phyloP scores from a whole-genome alignment of 2,797 vertebrate genomes.

The Sebastes miniatus region DNA sequence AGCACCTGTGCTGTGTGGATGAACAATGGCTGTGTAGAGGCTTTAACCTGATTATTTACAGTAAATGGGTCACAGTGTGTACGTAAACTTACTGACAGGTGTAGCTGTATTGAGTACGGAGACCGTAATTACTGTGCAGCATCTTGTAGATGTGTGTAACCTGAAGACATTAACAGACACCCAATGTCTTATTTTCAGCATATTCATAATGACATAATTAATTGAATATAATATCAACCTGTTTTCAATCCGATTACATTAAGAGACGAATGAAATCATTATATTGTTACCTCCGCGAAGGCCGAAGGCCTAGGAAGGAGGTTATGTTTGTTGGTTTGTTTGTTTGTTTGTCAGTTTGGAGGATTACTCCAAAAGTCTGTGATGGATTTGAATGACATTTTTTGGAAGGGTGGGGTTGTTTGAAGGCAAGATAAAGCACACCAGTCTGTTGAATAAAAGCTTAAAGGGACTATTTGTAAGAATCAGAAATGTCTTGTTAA shows the following conservation, averaged over 20 bases:
- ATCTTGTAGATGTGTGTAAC: background rate
- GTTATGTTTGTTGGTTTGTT: no score
- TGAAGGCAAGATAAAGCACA: background rate
- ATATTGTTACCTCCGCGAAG: no score
- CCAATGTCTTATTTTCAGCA: background rate
- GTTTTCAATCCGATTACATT: background rate
- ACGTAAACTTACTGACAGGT: background rate
- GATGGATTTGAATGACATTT: no score
- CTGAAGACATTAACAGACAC: background rate
- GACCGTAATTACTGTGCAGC: background rate
- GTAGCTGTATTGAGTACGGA: background rate
- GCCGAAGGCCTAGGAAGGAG: no score
- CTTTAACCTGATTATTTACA: background rate
- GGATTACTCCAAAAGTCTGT: no score
- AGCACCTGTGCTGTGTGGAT: background rate
- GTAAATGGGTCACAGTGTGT: background rate
- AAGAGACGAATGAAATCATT: no score
- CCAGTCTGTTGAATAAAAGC: background rate
- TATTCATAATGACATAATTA: background rate
- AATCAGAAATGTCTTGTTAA: no score
- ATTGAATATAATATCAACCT: background rate
- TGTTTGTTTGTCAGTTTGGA: no score
- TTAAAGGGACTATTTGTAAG: no score
- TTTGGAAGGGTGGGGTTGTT: no score
- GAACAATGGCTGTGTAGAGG: background rate